phyloP scores from a whole-genome alignment of 1,140 invertebrate genomes.

The Eurosta solidaginis region DNA sequence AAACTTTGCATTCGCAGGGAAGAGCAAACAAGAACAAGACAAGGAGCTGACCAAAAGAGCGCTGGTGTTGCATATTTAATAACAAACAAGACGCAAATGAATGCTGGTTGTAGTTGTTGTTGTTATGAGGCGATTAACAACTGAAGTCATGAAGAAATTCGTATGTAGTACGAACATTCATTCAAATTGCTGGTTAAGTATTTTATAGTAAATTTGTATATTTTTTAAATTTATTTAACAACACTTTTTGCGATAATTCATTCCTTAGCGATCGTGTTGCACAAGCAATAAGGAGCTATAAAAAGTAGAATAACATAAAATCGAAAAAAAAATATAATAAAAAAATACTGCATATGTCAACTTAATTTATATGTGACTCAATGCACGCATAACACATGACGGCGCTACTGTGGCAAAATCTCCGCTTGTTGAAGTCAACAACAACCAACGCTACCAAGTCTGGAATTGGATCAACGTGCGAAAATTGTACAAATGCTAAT shows the following conservation, averaged over 20 bases:
- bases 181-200: neutral
- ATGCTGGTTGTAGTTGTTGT: neutral
- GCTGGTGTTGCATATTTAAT: conserved; percentile 26
- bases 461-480: conserved; percentile 23
- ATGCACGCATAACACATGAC: neutral
- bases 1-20: neutral
- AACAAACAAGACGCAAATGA: neutral
- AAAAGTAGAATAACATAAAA: neutral
- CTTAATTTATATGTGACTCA: conserved; percentile 27
- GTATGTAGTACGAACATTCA: too few species aligned
- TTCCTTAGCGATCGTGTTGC: conserved; percentile 9
- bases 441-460: neutral
- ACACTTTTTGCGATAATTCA: neutral
- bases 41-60: neutral
- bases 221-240: neutral
- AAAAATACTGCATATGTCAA: neutral
- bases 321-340: neutral
- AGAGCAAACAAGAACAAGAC: too few species aligned
- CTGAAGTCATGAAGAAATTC: too few species aligned
- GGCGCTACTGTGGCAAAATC: neutral
- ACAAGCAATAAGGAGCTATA: conserved; percentile 10
- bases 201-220: neutral
- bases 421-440: neutral
- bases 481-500: conserved; percentile 8
- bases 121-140: too few species aligned